phyloP scores from a whole-genome alignment of 2,888 invertebrate species.

The Diachrysia chrysitis region DNA sequence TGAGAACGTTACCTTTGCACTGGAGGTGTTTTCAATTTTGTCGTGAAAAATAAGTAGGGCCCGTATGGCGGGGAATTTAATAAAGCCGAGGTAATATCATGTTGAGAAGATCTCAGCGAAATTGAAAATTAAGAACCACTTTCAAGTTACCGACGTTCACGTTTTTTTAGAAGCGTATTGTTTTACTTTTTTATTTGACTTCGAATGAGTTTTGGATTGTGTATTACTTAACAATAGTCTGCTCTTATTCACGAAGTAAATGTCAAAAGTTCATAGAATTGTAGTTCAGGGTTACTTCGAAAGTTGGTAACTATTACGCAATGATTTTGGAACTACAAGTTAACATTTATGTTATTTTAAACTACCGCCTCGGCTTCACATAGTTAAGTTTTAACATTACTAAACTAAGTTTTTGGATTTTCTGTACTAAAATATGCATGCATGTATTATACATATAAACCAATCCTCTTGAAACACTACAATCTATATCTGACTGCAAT shows the following conservation, averaged over 20 bases:
- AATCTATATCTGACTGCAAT: too few species aligned
- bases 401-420: too few species aligned
- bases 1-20: slow-evolving; percentile 77
- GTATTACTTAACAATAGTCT: neutral
- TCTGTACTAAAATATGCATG: too few species aligned
- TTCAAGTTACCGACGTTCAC: slow-evolving; percentile 60
- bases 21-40: slow-evolving; percentile 82
- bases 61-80: slow-evolving; percentile 76
- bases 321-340: neutral
- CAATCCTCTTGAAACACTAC: too few species aligned
- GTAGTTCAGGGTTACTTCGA: neutral
- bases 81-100: slow-evolving; percentile 77
- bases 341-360: neutral
- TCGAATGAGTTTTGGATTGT: slow-evolving; percentile 1
- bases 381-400: too few species aligned
- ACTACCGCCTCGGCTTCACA: too few species aligned
- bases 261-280: neutral
- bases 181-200: slow-evolving; percentile 57
- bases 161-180: slow-evolving; percentile 55
- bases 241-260: neutral
- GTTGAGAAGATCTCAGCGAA: slow-evolving; percentile 71
- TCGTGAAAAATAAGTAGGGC: slow-evolving; percentile 77
- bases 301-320: neutral
- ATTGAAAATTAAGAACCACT: slow-evolving; percentile 81
- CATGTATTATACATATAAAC: too few species aligned